Base-by-base conservation (phyloP, 1,140 invertebrate species). In the Cotesia typhae region DNA sequence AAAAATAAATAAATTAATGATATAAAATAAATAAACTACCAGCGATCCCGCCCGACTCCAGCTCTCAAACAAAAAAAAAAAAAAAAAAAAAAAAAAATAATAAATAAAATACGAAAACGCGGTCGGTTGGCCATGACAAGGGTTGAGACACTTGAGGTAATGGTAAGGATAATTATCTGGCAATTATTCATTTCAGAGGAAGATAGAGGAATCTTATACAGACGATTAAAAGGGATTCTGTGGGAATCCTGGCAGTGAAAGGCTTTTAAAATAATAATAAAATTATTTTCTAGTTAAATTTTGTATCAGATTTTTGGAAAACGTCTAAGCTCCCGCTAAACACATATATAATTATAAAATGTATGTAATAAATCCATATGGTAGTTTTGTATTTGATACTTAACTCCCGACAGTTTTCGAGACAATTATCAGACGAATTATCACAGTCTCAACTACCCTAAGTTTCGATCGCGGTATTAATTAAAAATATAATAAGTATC, bases 371-470 rank as follows among this genome's bases (percentile, higher is more conserved):
- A 10, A 60, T 60, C 28, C 28, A 28, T 28, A 28, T 28, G 28
- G 28, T 28, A 28, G 28, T 28, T 28, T 28, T 28, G 28, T 28
- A 28, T 28, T 28, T 28, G 28, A 28, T 28, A 28, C 28, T 28
- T 28, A 28, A 28, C 28, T 28, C 51, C 4, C 60, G 60, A 20
- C 7, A 20, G 17, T 59, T 28, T 59, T 17, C 20, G 20, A 59
- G 57, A 20, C 57, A 59, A 59, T 3, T n/a, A n/a, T n/a, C n/a
- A n/a, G n/a, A 79, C 80, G 79, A 82, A 81, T 83, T 85, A 85
- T 85, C 84, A 85, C 84, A 85, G 84, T 83, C 81, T 83, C 76
- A 79, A 80, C 79, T 84, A 85, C 75, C 79, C 79, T 84, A 84
- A 74, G 51, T 67, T 70, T 72, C 67, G 66, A 55, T 67, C 14